Evolutionary conservation across 2,888 invertebrate genomes (phyloP).

Genomic region (Frankliniella intonsa): DNA sequence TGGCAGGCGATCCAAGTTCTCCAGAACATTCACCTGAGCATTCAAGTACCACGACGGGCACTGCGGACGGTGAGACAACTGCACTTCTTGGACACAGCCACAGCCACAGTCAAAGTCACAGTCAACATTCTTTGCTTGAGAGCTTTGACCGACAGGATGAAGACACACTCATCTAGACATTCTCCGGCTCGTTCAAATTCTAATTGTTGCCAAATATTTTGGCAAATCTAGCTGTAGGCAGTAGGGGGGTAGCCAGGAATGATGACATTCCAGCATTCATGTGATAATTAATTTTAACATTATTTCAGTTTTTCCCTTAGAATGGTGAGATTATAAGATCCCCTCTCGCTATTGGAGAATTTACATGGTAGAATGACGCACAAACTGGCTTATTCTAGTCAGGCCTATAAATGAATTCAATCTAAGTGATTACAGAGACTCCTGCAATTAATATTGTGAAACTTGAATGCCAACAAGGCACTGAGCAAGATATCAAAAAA

Average conservation of each 20-base stretch:
- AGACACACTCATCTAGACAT: slow-evolving; percentile 69
- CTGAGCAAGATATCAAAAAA: slow-evolving; percentile 16
- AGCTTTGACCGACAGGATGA: slow-evolving; percentile 78
- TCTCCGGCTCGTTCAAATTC: no score
- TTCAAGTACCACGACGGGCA: slow-evolving; percentile 52
- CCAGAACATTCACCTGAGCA: slow-evolving; percentile 34
- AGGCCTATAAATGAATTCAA: no score
- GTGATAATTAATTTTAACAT: neutral
- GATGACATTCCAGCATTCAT: neutral
- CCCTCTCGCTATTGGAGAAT: no score
- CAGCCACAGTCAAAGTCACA: slow-evolving; percentile 63
- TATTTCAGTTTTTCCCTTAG: no score
- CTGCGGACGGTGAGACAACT: slow-evolving; percentile 55
- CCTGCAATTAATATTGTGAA: no score
- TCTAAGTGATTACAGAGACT: no score
- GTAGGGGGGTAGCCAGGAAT: neutral
- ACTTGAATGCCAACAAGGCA: neutral
- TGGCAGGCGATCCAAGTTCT: slow-evolving; percentile 39
- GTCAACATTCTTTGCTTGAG: slow-evolving; percentile 71
- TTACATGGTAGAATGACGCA: no score
- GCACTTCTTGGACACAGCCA: slow-evolving; percentile 56
- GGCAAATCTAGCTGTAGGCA: neutral
- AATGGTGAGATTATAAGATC: no score
- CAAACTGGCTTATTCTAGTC: no score
- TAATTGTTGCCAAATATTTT: neutral